phyloP scores from a whole-genome alignment of 2,888 invertebrate genomes.

The Calephelis perditalis region DNA sequence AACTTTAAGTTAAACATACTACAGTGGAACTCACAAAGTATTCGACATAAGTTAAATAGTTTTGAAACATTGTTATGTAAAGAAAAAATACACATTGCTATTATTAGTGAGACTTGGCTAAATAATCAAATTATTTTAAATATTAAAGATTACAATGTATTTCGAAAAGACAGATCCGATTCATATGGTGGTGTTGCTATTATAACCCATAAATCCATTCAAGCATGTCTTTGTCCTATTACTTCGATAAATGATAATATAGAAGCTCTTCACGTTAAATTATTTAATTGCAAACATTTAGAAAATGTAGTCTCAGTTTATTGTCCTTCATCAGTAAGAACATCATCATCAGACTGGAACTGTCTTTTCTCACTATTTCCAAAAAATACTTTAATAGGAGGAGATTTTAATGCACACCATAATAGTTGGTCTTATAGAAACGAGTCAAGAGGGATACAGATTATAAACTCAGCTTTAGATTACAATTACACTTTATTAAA shows the following conservation, averaged over 20 bases:
- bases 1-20: background rate
- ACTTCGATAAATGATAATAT: background rate
- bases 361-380: conserved; percentile 10
- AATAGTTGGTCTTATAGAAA: conserved; percentile 13
- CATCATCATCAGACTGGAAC: conserved; percentile 17
- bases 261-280: conserved; percentile 6
- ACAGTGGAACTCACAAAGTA: conserved; percentile 2
- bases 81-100: conserved; percentile 8
- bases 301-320: conserved; percentile 20
- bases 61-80: conserved; percentile 8
- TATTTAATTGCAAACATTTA: conserved; percentile 11
- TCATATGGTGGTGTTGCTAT: conserved; percentile 18
- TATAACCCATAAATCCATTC: conserved; percentile 8
- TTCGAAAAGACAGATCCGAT: conserved; percentile 13
- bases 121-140: background rate
- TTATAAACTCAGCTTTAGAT: conserved; percentile 11
- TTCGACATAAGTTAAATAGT: background rate
- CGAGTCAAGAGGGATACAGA: conserved; percentile 17
- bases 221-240: conserved; percentile 1
- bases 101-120: conserved; percentile 16
- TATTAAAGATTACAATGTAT: conserved; percentile 13
- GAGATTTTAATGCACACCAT: conserved; percentile 20
- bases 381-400: conserved; percentile 12
- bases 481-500: conserved; percentile 15
- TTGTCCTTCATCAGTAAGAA: conserved; percentile 16